phyloP scores from a whole-genome alignment of 2,113 vertebrate genomes.

The Ellobius talpinus region DNA sequence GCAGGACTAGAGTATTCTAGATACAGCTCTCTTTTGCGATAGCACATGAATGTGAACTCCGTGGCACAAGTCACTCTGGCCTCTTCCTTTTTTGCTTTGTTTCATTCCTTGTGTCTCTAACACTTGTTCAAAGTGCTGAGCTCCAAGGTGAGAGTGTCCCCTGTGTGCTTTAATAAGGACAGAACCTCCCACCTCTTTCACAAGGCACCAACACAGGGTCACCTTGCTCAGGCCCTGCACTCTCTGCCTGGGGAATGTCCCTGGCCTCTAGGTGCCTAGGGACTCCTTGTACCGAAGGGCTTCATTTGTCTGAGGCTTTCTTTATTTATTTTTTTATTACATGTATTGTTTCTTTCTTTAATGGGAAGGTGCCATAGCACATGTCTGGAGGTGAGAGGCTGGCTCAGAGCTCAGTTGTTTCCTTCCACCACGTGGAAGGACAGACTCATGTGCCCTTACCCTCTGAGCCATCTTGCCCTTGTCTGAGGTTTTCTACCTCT shows the following conservation, averaged over 20 bases:
- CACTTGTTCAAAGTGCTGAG: not conserved
- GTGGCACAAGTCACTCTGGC: fast-evolving
- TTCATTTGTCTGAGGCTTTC: not conserved
- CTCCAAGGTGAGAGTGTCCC: not conserved
- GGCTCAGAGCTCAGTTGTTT: not conserved
- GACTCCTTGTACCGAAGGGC: not conserved
- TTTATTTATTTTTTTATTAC: not conserved
- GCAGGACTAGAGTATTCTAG: not conserved
- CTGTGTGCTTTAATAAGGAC: not conserved
- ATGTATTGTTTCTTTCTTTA: not conserved
- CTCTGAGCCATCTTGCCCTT: not conserved
- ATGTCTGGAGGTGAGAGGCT: not conserved
- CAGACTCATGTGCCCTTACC: not conserved
- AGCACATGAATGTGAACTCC: not conserved
- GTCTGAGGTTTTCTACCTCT: not conserved
- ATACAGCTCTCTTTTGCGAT: not conserved
- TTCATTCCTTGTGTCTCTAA: not conserved
- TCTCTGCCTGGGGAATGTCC: too few species aligned
- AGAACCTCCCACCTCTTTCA: not conserved
- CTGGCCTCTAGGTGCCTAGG: not conserved
- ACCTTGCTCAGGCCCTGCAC: not conserved
- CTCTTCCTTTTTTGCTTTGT: not conserved
- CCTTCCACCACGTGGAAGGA: not conserved
- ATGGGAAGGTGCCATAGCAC: not conserved
- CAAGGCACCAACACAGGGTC: not conserved